Base-by-base conservation (phyloP, 2,888 invertebrate genomes). In the Zonitis immaculata region DNA sequence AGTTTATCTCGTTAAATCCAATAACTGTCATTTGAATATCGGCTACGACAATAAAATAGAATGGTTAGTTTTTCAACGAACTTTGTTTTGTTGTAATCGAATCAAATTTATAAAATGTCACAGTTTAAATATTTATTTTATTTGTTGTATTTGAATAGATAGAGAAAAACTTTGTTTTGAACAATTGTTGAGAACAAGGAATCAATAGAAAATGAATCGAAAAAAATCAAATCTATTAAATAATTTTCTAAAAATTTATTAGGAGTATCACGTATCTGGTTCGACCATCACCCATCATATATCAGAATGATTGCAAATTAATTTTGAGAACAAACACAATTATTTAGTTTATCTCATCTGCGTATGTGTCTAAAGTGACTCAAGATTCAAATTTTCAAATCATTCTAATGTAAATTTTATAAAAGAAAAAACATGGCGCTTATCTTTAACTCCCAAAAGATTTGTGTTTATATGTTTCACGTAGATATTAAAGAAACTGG, bases 21-120 rank as follows among this genome's bases (percentile, higher is more conserved):
- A 57, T 57, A 57, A 57, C 51, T 57, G 57, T 50, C 57, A 57
- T 57, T 57, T 57, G 51, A 57, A 54, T 57, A 57, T 52, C 49
- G 43, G 39, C 39, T 20, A 47, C 35, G 45, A 51, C 56, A 52
- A 56, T 56, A 52, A 52, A 56, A 56, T 47, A 52, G 51, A 55
- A 51, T 55, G 55, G 39, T 46, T 50, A 51, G 22, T 54, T 53
- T 53, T 9, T 44, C 35, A 35, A 35, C 8, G 42, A 49, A 48
- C 32, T 48, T 48, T 22, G 46, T 35, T 28, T 30, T 26, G 16
- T 28, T 42, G 46, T 42, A 46, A 49, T 49, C 27, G 43, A 46
- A 43, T 26, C 49, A 43, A 54, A 54, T 54, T 50, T 54, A 50
- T 54, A 47, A 54, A 49, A 27, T 54, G 49, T 54, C 46, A 49